Evolutionary conservation across 2,797 vertebrate genomes (phyloP).

Genomic region (Chaenodraco wilsoni): DNA sequence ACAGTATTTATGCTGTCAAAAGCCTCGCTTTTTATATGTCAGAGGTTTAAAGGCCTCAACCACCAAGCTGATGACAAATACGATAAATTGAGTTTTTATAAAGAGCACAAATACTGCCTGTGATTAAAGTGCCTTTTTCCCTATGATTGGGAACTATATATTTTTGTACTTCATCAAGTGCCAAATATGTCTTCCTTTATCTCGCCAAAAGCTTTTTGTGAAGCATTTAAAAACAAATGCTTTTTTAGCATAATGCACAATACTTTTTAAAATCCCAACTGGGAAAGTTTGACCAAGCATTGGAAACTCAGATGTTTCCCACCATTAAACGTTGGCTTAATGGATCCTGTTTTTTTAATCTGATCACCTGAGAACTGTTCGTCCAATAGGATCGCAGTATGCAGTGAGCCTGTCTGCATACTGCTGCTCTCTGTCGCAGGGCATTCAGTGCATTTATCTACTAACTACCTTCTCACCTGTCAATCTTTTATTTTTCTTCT

Average conservation of each 20-base stretch:
- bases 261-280: constrained; percentile 25
- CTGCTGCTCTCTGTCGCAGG: constrained; percentile 55
- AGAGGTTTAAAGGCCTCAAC: constrained; percentile 10
- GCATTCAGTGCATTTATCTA: constrained; percentile 71
- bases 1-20: not conserved
- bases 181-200: constrained; percentile 62
- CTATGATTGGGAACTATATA: constrained; percentile 54
- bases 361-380: constrained; percentile 42
- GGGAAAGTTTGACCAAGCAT: constrained; percentile 53
- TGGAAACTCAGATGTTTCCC: constrained; percentile 33
- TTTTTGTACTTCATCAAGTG: constrained; percentile 73
- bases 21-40: constrained; percentile 12
- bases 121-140: constrained; percentile 66
- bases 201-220: constrained; percentile 46
- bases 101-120: constrained; percentile 65
- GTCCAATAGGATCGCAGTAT: constrained; percentile 62
- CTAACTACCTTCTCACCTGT: constrained; percentile 73
- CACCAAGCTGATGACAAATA: constrained; percentile 27
- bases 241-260: constrained; percentile 37
- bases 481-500: constrained; percentile 52
- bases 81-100: constrained; percentile 37
- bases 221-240: constrained; percentile 37
- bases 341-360: constrained; percentile 40
- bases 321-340: constrained; percentile 53
- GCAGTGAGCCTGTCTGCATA: constrained; percentile 33